phyloP scores from a whole-genome alignment of 92 coral and sea anemone genomes.

The Pocillopora meandrina region DNA sequence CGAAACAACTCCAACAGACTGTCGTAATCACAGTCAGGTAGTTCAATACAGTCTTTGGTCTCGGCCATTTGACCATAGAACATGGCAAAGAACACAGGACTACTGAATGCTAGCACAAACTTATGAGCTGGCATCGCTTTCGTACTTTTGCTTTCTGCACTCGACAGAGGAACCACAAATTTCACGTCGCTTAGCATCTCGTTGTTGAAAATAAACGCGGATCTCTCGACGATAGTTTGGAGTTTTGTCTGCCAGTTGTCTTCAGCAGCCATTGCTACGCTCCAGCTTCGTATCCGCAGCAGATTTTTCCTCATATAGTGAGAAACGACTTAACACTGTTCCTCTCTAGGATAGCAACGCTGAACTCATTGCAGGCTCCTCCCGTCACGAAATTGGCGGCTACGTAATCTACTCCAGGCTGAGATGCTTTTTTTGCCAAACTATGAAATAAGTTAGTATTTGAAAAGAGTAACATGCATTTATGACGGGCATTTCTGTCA shows the following conservation, averaged over 20 bases:
- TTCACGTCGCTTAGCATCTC: not conserved
- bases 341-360: no score
- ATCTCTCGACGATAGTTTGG: not conserved
- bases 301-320: no score
- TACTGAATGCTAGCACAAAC: slow-evolving; percentile 56
- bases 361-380: no score
- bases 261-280: not conserved
- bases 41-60: slow-evolving; percentile 30
- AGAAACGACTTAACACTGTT: no score
- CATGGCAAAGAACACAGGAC: slow-evolving; percentile 84
- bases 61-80: slow-evolving; percentile 79
- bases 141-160: slow-evolving; percentile 5
- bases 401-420: no score
- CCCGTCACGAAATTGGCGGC: no score
- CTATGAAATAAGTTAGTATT: no score
- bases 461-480: no score
- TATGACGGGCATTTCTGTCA: no score
- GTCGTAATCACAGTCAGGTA: slow-evolving; percentile 29
- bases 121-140: slow-evolving; percentile 65
- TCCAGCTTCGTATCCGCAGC: not conserved
- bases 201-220: not conserved
- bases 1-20: slow-evolving; percentile 22
- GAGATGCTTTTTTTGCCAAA: no score
- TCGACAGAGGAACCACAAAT: slow-evolving; percentile 28
- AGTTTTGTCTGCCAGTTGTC: not conserved